A percentile compares a stretch with the other conserved stretches of the same genome.
Conservation (phyloP, 2,888 invertebrate species). For the Monopis laevigella region DNA sequence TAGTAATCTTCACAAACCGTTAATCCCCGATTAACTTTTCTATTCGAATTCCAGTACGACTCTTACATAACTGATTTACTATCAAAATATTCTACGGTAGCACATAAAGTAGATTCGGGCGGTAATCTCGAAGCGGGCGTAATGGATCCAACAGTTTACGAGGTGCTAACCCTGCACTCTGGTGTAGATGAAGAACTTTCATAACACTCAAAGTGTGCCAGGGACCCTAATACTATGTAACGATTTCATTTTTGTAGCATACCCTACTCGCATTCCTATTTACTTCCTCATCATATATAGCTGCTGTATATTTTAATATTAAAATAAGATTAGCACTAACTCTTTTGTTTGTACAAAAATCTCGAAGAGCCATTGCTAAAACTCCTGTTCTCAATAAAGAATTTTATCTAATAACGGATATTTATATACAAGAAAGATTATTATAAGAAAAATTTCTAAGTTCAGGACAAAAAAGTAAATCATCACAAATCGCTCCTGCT, state of each 20-base stretch:
- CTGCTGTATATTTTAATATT: no score
- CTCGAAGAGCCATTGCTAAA: no score
- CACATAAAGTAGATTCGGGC: slow-evolving; percentile 18
- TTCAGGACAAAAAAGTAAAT: slow-evolving; percentile 28
- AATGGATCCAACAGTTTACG: slow-evolving; percentile 51
- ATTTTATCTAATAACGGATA: no score
- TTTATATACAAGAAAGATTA: no score
- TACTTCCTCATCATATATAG: not conserved
- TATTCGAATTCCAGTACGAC: not conserved
- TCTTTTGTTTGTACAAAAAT: no score
- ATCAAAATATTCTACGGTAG: slow-evolving; percentile 9
- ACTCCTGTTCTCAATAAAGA: no score
- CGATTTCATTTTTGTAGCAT: not conserved
- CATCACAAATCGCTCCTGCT: slow-evolving; percentile 43
- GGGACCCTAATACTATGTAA: slow-evolving; percentile 23
- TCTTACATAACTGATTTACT: slow-evolving; percentile 1
- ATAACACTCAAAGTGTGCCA: slow-evolving; percentile 42
- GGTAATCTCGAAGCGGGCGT: slow-evolving; percentile 35
- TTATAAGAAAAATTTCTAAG: no score
- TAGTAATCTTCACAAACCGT: no score
- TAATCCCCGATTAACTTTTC: no score
- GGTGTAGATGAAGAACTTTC: slow-evolving; percentile 42
- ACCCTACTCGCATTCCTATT: not conserved
- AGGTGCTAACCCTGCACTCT: slow-evolving; percentile 42
- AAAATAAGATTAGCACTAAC: no score